These are phyloP conservation scores for Calameuta idolon DNA, from an alignment of 2,888 invertebrate genomes.

Conservation along the genomic window DNA sequence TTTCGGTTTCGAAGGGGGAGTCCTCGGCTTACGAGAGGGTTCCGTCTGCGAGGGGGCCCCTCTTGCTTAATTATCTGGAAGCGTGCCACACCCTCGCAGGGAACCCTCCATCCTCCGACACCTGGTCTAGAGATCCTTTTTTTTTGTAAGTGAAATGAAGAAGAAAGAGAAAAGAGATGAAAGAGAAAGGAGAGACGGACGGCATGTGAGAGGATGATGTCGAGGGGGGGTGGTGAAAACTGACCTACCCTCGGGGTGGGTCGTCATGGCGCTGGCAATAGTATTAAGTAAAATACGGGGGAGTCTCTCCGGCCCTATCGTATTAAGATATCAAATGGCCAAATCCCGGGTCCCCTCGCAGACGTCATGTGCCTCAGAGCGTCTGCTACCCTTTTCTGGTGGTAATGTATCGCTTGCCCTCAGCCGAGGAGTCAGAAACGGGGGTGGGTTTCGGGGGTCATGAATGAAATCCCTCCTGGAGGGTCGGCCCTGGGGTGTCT, in stretches of 20 bases:
- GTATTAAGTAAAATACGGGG: slow-evolving; percentile 53
- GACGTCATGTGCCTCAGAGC: slow-evolving; percentile 50
- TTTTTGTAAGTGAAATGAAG: no score
- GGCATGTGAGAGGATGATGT: background rate
- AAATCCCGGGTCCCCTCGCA: slow-evolving; percentile 54
- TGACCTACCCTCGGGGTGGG: slow-evolving; percentile 33
- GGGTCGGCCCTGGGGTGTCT: slow-evolving; percentile 59
- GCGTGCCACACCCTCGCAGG: slow-evolving; percentile 38
- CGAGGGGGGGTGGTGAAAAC: slow-evolving; percentile 20
- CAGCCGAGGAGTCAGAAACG: slow-evolving; percentile 39
- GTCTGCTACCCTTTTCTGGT: slow-evolving; percentile 54
- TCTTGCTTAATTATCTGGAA: slow-evolving; percentile 53
- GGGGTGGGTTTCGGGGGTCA: slow-evolving; percentile 48
- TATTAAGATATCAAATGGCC: slow-evolving; percentile 66
- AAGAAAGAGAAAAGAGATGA: no score
- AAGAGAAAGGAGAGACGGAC: no score
- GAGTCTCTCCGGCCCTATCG: slow-evolving; percentile 50
- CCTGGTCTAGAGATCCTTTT: slow-evolving; percentile 50
- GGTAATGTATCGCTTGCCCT: slow-evolving; percentile 59
- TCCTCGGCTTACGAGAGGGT: slow-evolving; percentile 24
- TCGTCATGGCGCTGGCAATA: slow-evolving; percentile 18
- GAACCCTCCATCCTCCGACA: slow-evolving; percentile 31
- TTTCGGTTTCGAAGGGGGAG: slow-evolving; percentile 43
- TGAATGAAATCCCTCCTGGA: slow-evolving; percentile 66
- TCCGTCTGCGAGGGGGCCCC: slow-evolving; percentile 28